Evolutionary conservation across 2,888 invertebrate genomes (phyloP).

Genomic region (Phortica magna): DNA sequence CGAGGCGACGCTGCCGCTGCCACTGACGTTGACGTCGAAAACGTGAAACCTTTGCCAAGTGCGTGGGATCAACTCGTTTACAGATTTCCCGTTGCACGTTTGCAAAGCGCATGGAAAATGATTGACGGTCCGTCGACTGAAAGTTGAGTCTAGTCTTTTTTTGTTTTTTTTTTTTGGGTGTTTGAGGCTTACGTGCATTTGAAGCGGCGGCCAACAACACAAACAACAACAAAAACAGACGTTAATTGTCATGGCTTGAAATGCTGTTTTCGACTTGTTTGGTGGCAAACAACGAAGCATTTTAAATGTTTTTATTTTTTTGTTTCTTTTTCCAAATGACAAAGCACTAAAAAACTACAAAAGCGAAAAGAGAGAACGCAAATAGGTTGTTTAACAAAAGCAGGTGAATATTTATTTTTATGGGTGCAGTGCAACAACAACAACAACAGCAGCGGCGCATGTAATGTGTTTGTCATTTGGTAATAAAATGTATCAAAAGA

Average conservation of each 20-base stretch:
- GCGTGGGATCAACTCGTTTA: conserved; percentile 45
- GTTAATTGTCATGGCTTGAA: conserved; percentile 12
- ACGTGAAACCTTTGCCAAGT: conserved; percentile 31
- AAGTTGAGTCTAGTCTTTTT: background rate
- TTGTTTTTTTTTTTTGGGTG: background rate
- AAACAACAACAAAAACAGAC: background rate
- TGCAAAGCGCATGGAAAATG: background rate
- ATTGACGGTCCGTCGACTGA: background rate
- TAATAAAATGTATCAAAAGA: background rate
- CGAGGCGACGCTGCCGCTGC: background rate
- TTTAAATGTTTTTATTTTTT: background rate
- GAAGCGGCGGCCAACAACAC: background rate
- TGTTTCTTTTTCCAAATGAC: conserved; percentile 25
- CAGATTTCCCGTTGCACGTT: background rate
- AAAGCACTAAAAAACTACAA: conserved; percentile 28
- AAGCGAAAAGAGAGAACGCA: conserved; percentile 6
- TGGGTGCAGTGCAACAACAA: conserved; percentile 10
- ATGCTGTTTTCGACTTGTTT: background rate
- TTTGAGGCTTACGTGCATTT: background rate
- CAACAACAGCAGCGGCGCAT: background rate
- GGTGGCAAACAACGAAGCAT: background rate
- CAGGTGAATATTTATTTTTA: conserved; percentile 22
- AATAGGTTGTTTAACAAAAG: conserved; percentile 19
- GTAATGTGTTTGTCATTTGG: background rate
- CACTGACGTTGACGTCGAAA: background rate